Conservation (phyloP, 2,797 vertebrate genomes). For the Benthosema pterotum region DNA sequence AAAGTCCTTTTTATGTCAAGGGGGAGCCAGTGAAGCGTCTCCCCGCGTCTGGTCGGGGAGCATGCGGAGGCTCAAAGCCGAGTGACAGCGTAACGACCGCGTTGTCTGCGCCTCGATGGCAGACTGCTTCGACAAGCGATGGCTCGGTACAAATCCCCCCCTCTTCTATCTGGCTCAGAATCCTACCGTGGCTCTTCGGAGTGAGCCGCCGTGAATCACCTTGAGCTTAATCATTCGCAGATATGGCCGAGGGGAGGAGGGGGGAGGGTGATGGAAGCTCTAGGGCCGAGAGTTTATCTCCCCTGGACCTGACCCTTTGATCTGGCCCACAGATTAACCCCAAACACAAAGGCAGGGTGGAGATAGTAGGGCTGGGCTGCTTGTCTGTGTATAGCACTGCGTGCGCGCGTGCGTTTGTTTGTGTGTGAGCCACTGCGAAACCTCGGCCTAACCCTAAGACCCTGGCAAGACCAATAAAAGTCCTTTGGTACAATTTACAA, state of each 20-base stretch:
- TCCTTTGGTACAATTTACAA: constrained; percentile 52
- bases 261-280: constrained; percentile 43
- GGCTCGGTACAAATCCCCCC: constrained; percentile 56
- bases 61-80: constrained; percentile 43
- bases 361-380: constrained; percentile 25
- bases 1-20: constrained; percentile 63
- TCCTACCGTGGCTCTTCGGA: constrained; percentile 49
- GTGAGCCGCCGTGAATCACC: constrained; percentile 70
- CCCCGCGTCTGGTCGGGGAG: constrained; percentile 51
- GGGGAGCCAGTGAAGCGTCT: constrained; percentile 58
- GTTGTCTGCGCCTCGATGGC: constrained; percentile 39
- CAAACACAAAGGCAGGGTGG: constrained; percentile 51
- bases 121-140: constrained; percentile 30
- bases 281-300: constrained; percentile 74
- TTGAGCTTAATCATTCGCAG: constrained; percentile 79
- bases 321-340: constrained; percentile 75
- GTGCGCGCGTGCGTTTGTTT: constrained; percentile 30
- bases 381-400: constrained; percentile 13
- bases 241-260: constrained; percentile 50
- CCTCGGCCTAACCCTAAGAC: constrained; percentile 59
- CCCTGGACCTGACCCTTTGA: constrained; percentile 76
- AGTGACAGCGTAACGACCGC: constrained; percentile 32
- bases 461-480: constrained; percentile 61
- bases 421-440: constrained; percentile 52
- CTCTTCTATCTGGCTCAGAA: constrained; percentile 48